Evolutionary conservation across 2,888 invertebrate genomes (phyloP), one percentile per base, ranked within the genome.

Genomic region (Eilema sororculum): DNA sequence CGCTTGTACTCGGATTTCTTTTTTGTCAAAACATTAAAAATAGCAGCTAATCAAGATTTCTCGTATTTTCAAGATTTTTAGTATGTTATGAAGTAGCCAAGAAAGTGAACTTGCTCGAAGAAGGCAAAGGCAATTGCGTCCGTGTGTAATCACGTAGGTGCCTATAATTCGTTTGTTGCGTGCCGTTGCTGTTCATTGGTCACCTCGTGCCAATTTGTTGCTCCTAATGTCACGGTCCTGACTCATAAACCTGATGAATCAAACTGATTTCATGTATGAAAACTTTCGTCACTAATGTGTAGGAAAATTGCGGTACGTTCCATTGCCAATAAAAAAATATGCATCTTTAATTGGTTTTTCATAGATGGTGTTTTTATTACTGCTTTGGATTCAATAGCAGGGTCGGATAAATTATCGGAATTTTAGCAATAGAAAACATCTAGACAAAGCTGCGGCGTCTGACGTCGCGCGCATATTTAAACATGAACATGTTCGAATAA

Each of bases 161-260:
- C 24, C 30, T 70, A 62, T 84, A 85, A 86, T 86, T 74, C 62
- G 73, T 70, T n/a, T 62, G 74, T 87, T 73, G 86, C 86, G 87
- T 86, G 86, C 59, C 69, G 69, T 41, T 66, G 60, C 52, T 62
- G 56, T 46, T 68, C 16, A 28, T 57, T 67, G 71, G 78, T 80
- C 72, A 80, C 76, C 83, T 82, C 80, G 78, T 71, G 81, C 76
- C 78, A 77, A 78, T 74, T 81, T 76, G 71, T 72, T 76, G 78
- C 74, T 75, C 56, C 65, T 78, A 84, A 84, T 82, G 79, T 81
- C 83, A 82, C 75, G 81, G 80, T 80, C 74, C 78, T 83, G 81
- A 81, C 79, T 81, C 81, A 83, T 72, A 56, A 60, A 68, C 37
- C 64, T 76, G 70, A 74, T 73, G 74, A 75, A 63, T 70, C 60